Evolutionary conservation across 2,888 invertebrate genomes (phyloP).

Genomic region (Rutpela maculata): DNA sequence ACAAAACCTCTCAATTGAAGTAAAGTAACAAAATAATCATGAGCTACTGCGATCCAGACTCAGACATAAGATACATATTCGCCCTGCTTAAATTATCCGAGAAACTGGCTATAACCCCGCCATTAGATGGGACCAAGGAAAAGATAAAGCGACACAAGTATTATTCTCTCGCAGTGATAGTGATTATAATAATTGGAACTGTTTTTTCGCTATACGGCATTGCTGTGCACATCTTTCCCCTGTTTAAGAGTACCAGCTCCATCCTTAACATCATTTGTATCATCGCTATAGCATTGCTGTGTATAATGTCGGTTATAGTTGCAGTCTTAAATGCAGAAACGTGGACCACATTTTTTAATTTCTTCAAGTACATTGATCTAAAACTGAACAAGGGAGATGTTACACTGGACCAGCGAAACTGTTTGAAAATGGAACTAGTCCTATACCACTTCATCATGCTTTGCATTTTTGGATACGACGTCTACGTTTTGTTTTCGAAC

Average conservation of each 20-base stretch:
- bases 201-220: slow-evolving; percentile 39
- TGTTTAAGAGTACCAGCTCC: slow-evolving; percentile 36
- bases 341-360: slow-evolving; percentile 49
- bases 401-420: neutral
- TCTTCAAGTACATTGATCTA: slow-evolving; percentile 45
- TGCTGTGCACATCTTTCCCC: slow-evolving; percentile 35
- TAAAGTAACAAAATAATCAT: slow-evolving; percentile 11
- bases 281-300: slow-evolving; percentile 30
- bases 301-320: slow-evolving; percentile 43
- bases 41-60: slow-evolving; percentile 38
- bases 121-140: slow-evolving; percentile 38
- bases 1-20: neutral
- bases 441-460: slow-evolving; percentile 38
- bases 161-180: slow-evolving; percentile 36
- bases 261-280: slow-evolving; percentile 40
- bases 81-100: slow-evolving; percentile 47
- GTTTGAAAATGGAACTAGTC: slow-evolving; percentile 38
- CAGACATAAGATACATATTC: slow-evolving; percentile 43
- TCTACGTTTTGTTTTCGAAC: slow-evolving; percentile 44
- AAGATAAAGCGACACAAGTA: slow-evolving; percentile 32
- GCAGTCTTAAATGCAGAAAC: slow-evolving; percentile 43
- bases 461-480: slow-evolving; percentile 47
- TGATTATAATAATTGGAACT: slow-evolving; percentile 34
- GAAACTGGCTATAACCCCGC: slow-evolving; percentile 45
- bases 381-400: slow-evolving; percentile 42